Percentiles rank a stretch among this genome's conserved stretches.
These are phyloP conservation scores for Sycophila texana DNA, from an alignment of 2,888 invertebrate species.

Conservation along the genomic window DNA sequence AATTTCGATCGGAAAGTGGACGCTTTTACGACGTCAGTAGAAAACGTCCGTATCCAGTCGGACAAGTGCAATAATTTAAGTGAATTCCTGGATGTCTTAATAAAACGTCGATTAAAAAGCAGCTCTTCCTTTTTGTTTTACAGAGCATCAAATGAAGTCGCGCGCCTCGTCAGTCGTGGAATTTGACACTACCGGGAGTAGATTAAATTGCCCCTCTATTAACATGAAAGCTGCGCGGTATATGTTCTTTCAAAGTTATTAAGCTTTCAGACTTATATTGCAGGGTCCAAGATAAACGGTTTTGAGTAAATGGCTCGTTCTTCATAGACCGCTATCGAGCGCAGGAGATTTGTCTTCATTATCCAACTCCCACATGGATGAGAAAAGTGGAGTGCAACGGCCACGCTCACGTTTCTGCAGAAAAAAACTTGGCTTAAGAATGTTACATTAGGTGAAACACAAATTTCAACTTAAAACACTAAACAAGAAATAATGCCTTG, in stretches of 20 bases:
- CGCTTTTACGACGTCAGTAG: too few species aligned
- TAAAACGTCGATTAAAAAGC: background rate
- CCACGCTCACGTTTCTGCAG: background rate
- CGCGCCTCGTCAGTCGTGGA: too few species aligned
- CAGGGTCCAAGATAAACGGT: conserved; percentile 44
- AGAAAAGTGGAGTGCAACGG: conserved; percentile 17
- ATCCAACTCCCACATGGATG: conserved; percentile 32
- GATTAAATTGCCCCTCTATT: conserved; percentile 16
- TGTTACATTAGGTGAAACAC: conserved; percentile 28
- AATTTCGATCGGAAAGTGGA: too few species aligned
- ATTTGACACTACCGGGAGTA: background rate
- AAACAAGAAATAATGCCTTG: conserved; percentile 19
- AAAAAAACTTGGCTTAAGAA: conserved; percentile 25
- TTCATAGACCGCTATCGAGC: conserved; percentile 49
- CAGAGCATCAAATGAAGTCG: too few species aligned
- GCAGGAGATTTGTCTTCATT: conserved; percentile 51
- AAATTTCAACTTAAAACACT: conserved; percentile 29
- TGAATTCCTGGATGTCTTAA: background rate
- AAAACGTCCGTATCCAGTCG: too few species aligned
- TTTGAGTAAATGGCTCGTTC: conserved; percentile 50
- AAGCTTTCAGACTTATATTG: conserved; percentile 30
- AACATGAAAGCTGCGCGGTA: conserved; percentile 1
- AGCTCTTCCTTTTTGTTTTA: too few species aligned
- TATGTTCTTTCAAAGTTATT: conserved; percentile 44
- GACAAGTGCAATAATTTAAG: too few species aligned